These are phyloP conservation scores for Dimorphilus gyrociliatus DNA, from an alignment of 2,888 invertebrate species.

Conservation along the genomic window DNA sequence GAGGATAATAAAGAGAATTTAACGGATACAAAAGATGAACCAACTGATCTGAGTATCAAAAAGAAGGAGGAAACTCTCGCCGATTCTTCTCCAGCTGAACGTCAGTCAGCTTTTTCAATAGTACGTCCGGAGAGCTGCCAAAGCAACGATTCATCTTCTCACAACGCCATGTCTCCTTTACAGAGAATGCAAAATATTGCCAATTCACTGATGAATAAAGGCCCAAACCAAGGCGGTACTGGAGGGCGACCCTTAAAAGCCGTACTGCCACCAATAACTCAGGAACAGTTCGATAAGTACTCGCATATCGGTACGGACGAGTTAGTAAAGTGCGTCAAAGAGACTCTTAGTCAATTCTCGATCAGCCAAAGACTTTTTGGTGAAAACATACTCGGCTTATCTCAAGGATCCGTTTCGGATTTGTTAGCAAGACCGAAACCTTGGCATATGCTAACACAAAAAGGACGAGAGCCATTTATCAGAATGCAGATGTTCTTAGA, in stretches of 20 bases:
- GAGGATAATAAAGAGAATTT: conserved; percentile 1
- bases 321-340: conserved; percentile 64
- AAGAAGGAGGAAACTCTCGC: neutral
- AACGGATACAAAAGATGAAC: neutral
- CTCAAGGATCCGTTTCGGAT: conserved; percentile 80
- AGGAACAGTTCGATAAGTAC: conserved; percentile 95
- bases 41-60: neutral
- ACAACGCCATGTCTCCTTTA: conserved; percentile 57
- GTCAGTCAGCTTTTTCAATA: conserved; percentile 55
- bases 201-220: conserved; percentile 60
- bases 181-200: conserved; percentile 97
- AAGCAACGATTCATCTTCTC: conserved; percentile 14
- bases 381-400: conserved; percentile 65
- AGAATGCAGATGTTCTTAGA: conserved; percentile 72
- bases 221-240: conserved; percentile 41
- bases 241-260: conserved; percentile 78
- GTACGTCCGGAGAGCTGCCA: conserved; percentile 59
- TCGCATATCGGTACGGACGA: conserved; percentile 95
- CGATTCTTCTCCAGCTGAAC: neutral
- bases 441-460: conserved; percentile 97
- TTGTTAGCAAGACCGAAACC: conserved; percentile 90
- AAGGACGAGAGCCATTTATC: conserved; percentile 60
- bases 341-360: conserved; percentile 39
- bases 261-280: conserved; percentile 90
- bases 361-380: conserved; percentile 93